These are phyloP conservation scores for Rhimphoctona megacephalus DNA, from an alignment of 2,888 invertebrate species.

Conservation along the genomic window DNA sequence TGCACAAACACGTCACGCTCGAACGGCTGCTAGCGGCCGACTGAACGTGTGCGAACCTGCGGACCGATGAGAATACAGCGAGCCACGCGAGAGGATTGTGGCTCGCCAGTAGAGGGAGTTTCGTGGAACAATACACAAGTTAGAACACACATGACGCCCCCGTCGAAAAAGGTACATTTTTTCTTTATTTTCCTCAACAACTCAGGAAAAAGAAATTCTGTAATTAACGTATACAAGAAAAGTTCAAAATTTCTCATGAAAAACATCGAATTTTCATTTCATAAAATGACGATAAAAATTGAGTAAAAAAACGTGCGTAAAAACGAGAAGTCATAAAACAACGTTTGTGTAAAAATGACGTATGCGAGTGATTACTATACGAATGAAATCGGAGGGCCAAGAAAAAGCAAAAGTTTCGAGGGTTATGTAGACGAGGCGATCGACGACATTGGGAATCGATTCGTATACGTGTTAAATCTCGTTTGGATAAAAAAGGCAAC, in stretches of 20 bases:
- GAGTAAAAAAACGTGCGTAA: neutral
- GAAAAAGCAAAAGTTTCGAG: constrained; percentile 31
- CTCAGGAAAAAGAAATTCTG: neutral
- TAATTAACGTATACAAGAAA: neutral
- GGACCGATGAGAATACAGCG: constrained; percentile 27
- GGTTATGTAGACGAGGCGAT: constrained; percentile 20
- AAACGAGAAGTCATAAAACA: neutral
- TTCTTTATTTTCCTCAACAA: neutral
- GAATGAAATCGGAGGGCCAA: neutral
- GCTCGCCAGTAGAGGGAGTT: constrained; percentile 61
- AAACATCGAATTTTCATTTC: neutral
- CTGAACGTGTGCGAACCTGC: constrained; percentile 76
- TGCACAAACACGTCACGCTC: constrained; percentile 71
- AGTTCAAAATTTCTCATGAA: too few species aligned
- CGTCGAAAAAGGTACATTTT: neutral
- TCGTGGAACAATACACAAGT: constrained; percentile 45
- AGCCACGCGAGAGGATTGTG: constrained; percentile 36
- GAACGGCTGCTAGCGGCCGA: constrained; percentile 83
- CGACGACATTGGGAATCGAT: constrained; percentile 52
- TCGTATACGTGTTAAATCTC: constrained; percentile 47
- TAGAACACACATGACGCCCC: constrained; percentile 8
- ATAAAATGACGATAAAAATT: neutral
- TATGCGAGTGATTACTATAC: constrained; percentile 9
- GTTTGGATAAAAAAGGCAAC: constrained; percentile 29
- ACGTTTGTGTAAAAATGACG: constrained; percentile 24